phyloP scores from a whole-genome alignment of 1,140 invertebrate genomes.

The Calycopis cecrops region DNA sequence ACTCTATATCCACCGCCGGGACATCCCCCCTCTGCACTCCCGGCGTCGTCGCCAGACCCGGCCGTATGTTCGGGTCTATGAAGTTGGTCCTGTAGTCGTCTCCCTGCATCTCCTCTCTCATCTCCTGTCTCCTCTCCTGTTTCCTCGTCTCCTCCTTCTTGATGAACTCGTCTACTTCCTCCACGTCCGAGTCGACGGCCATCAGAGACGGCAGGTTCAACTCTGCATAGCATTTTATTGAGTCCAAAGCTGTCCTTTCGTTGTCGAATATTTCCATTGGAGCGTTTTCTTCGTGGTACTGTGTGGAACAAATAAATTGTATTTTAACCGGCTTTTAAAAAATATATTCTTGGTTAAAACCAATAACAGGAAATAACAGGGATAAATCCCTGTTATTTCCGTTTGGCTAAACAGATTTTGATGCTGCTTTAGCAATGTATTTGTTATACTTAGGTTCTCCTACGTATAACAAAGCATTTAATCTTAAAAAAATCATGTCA shows the following conservation, averaged over 20 bases:
- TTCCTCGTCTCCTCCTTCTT: constrained; percentile 47
- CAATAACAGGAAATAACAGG: no score
- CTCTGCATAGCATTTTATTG: constrained; percentile 45
- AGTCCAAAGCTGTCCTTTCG: constrained; percentile 46
- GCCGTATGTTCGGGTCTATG: constrained; percentile 46
- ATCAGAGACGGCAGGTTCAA: constrained; percentile 39
- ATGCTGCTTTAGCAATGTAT: no score
- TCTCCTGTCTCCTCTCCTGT: no score
- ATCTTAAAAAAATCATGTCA: no score
- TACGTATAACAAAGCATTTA: no score
- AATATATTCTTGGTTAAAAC: no score
- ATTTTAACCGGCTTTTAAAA: no score
- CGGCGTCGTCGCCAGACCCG: constrained; percentile 31
- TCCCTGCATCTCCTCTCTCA: constrained; percentile 65
- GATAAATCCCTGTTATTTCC: no score
- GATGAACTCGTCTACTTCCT: constrained; percentile 57
- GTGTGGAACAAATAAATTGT: constrained; percentile 13
- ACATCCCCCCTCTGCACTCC: constrained; percentile 81
- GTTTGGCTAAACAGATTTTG: no score
- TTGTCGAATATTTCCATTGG: constrained; percentile 52
- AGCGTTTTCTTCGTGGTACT: constrained; percentile 67
- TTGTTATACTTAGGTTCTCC: no score
- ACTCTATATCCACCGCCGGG: constrained; percentile 80
- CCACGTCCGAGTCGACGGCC: constrained; percentile 51
- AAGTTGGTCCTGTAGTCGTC: constrained; percentile 63